Base-by-base conservation (phyloP, 1,140 invertebrate species). In the Temnothorax nylanderi region DNA sequence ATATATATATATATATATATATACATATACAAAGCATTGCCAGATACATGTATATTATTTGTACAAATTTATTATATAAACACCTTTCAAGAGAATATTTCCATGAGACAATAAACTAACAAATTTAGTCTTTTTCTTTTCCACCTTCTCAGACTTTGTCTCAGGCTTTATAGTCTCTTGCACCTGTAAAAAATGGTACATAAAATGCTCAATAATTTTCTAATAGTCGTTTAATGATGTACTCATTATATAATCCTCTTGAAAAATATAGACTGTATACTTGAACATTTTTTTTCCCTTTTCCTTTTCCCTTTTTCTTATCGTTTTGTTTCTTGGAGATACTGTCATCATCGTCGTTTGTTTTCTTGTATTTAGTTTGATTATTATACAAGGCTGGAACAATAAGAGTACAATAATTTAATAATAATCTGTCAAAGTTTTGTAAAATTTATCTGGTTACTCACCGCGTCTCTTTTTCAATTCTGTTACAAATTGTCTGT, bases 71-170 rank as follows among this genome's bases (percentile, higher is more conserved):
- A 34, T 69, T 77, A 54, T 87, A 56, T 75, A 74, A 75, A 89
- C 94, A 96, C 97, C 97, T 96, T 97, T 97, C 6, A 97, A 93
- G 64, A 97, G 90, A 84, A 97, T 92, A 2, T 97, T 97, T 93
- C 98, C 97, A 88, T 96, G 96, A 18, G 97, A 96, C 94, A 97
- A 98, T 58, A 98, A 93, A 92, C 97, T 97, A 0, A 98, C 96
- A 96, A 96, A 98, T 94, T 98, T 98, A 1, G 96, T 95, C 89
- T 97, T 97, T 91, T 98, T 98, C 91, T 97, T 98, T 10, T 93
- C 93, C 60, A 94, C 92, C 51, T 90, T 92, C 16, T 96, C 95
- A 32, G 81, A 2, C 11, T 95, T 94, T 49, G 88, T 92, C 32
- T 96, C 95, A 21, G 76, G 3, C 13, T 95, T 94, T 54, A 89